Evolutionary conservation across 2,797 vertebrate genomes (phyloP), one percentile per base, ranked within the genome.

Genomic region (Iguana delicatissima): DNA sequence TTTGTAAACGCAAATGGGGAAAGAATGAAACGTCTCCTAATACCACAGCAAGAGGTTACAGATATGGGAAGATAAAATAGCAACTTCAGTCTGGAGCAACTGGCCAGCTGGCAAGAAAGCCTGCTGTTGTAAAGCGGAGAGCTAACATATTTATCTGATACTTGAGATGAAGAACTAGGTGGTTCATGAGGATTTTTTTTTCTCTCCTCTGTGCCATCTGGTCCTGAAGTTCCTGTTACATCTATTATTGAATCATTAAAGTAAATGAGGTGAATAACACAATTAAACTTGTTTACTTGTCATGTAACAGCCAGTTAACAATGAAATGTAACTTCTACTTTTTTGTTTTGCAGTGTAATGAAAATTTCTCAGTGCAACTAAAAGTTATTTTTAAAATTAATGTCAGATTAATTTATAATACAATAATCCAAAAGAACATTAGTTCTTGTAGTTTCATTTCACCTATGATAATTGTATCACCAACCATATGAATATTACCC

Each of bases 191-290:
- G 94, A 94, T 89, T 87, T 96, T 96, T 96, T 95, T 46, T 46
- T 46, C 42, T 92, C 90, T 93, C 92, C 67, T 24, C 94, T 94
- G 89, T 96, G 94, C 97, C 96, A 97, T 97, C 96, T 97, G 97
- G 96, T 96, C 96, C 94, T 97, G 95, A 97, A 96, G 96, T 97
- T 96, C 95, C 96, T 96, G 95, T 97, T 97, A 97, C 96, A 95
- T 97, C 94, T 97, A 97, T 97, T 97, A 97, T 95, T 96, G 97
- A 96, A 96, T 97, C 97, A 97, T 98, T 97, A 97, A 97, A 97
- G 96, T 97, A 97, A 97, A 97, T 97, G 97, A 97, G 96, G 97
- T 97, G 96, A 97, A 96, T 96, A 97, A 97, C 95, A 96, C 50
- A 83, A 97, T 97, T 97, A 97, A 97, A 97, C 92, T 96, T 97